A percentile compares a stretch with the other conserved stretches of the same genome.
These are phyloP conservation scores for Brachylomia viminalis DNA, from an alignment of 2,888 invertebrate genomes.

Conservation along the genomic window DNA sequence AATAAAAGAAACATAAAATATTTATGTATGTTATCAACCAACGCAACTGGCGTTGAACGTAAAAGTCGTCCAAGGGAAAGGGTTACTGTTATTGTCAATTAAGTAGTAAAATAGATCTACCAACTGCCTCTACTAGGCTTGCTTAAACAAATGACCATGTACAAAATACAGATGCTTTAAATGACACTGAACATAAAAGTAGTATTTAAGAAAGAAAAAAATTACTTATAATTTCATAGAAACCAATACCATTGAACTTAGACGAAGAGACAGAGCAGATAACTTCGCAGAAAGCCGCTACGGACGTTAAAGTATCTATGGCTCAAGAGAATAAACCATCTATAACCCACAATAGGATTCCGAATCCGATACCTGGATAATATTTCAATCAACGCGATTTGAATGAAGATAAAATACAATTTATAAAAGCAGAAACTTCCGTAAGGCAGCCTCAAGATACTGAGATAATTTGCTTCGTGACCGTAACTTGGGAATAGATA, in stretches of 20 bases:
- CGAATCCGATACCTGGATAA: slow-evolving; percentile 32
- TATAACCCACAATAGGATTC: slow-evolving; percentile 38
- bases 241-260: neutral
- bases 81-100: slow-evolving; percentile 38
- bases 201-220: neutral
- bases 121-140: neutral
- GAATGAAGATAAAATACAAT: slow-evolving; percentile 50
- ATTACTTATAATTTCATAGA: neutral
- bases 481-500: slow-evolving; percentile 51
- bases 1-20: slow-evolving; percentile 43
- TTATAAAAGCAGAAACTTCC: slow-evolving; percentile 56
- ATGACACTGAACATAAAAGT: neutral
- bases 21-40: slow-evolving; percentile 11
- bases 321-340: slow-evolving; percentile 14
- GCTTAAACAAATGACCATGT: neutral
- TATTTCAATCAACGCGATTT: slow-evolving; percentile 56
- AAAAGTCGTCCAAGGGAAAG: slow-evolving; percentile 34
- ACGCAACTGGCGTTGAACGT: slow-evolving; percentile 10
- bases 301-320: slow-evolving; percentile 8
- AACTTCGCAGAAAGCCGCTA: neutral
- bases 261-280: neutral
- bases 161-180: neutral
- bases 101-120: slow-evolving; percentile 19
- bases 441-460: slow-evolving; percentile 47
- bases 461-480: slow-evolving; percentile 60